phyloP scores from a whole-genome alignment of 2,113 vertebrate genomes.

The Oryzias woworae region DNA sequence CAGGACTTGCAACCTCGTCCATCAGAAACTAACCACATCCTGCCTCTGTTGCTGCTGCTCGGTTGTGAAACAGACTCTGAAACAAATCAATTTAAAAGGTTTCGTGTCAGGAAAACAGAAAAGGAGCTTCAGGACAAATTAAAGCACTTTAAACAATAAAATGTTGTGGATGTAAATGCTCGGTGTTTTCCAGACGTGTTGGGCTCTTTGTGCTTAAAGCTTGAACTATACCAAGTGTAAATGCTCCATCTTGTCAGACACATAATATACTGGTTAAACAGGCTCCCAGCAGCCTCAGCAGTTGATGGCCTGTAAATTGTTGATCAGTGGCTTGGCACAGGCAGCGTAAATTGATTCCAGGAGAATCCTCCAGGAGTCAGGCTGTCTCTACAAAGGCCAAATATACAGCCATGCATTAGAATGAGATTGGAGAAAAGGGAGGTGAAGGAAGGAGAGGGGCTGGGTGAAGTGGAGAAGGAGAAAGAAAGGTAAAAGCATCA shows the following conservation, averaged over 20 bases:
- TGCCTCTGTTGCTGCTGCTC: conserved; percentile 5
- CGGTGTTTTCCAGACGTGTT: conserved; percentile 10
- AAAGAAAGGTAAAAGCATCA: conserved; percentile 44
- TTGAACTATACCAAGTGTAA: conserved; percentile 15
- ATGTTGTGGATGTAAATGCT: background rate
- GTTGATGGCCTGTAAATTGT: conserved; percentile 71
- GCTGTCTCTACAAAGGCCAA: conserved; percentile 68
- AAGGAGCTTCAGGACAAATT: background rate
- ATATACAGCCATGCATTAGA: conserved; percentile 62
- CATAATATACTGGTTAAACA: conserved; percentile 68
- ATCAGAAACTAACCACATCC: background rate
- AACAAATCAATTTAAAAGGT: conserved; percentile 27
- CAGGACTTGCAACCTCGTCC: background rate
- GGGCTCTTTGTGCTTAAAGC: conserved; percentile 31
- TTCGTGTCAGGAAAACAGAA: conserved; percentile 13
- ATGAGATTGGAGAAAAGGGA: conserved; percentile 44
- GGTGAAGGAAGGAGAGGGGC: conserved; percentile 12
- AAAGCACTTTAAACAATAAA: background rate
- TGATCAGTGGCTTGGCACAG: conserved; percentile 68
- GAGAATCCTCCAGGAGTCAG: conserved; percentile 60
- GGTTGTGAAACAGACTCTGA: conserved; percentile 12
- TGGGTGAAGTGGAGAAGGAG: conserved; percentile 14
- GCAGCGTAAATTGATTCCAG: conserved; percentile 68
- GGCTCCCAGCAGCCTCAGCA: conserved; percentile 57
- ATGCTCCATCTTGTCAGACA: conserved; percentile 52